Percentiles rank a stretch among this genome's conserved stretches.
Conservation (phyloP, 2,888 invertebrate genomes). For the Lithophane socia region DNA sequence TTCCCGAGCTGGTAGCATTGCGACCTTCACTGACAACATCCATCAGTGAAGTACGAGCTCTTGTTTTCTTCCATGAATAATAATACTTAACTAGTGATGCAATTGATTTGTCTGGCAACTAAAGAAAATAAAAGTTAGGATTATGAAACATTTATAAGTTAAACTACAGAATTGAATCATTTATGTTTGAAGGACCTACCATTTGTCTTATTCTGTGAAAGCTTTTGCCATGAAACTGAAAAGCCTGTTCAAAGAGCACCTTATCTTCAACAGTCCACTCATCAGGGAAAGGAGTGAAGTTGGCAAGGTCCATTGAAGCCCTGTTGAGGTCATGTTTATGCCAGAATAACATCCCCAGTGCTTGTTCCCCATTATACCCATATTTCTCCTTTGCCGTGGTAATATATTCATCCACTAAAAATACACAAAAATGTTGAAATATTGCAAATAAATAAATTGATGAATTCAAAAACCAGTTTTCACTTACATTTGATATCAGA, state of each 20-base stretch:
- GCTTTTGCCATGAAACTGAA: slow-evolving; percentile 99
- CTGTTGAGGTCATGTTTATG: slow-evolving; percentile 98
- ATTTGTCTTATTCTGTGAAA: slow-evolving; percentile 99
- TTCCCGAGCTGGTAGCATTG: slow-evolving; percentile 92
- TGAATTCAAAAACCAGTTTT: slow-evolving; percentile 17
- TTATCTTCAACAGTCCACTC: slow-evolving; percentile 99
- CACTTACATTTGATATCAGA: slow-evolving; percentile 96
- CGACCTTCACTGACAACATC: slow-evolving; percentile 95
- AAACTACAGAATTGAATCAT: not conserved
- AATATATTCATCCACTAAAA: slow-evolving; percentile 98
- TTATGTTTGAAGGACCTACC: slow-evolving; percentile 90
- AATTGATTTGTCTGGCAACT: slow-evolving; percentile 99
- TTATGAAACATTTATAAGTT: slow-evolving; percentile 4
- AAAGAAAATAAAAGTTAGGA: slow-evolving; percentile 59
- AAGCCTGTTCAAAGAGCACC: slow-evolving; percentile 99
- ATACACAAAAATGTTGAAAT: slow-evolving; percentile 15
- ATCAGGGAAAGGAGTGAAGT: slow-evolving; percentile 99
- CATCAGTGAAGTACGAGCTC: slow-evolving; percentile 98
- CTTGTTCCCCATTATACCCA: slow-evolving; percentile 99
- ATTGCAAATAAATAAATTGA: slow-evolving; percentile 23
- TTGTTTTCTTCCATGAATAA: slow-evolving; percentile 99
- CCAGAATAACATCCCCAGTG: slow-evolving; percentile 99
- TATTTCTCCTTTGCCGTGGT: slow-evolving; percentile 98
- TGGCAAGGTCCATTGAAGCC: slow-evolving; percentile 97
- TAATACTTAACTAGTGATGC: slow-evolving; percentile 99